A percentile compares a stretch with the other conserved stretches of the same genome.
Conservation (phyloP, 1,140 invertebrate species). For the Chrysopa pallens region DNA sequence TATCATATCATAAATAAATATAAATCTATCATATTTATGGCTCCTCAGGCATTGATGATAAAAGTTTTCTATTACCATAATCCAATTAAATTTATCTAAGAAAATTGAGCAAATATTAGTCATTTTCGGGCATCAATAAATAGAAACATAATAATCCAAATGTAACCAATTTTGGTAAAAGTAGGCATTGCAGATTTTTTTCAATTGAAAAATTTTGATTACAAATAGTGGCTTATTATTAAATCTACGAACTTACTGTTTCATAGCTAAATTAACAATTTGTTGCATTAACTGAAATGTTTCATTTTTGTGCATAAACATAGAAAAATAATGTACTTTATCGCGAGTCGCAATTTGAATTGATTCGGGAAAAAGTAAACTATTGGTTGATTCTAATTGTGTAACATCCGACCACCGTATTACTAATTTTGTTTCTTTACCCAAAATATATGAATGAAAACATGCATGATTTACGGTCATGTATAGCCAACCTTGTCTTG, state of each 20-base stretch:
- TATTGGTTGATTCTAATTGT: constrained; percentile 54
- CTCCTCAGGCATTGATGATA: too few relatives aligned
- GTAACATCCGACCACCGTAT: constrained; percentile 71
- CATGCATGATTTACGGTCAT: constrained; percentile 89
- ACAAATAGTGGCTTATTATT: too few relatives aligned
- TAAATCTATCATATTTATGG: too few relatives aligned
- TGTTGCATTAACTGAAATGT: constrained; percentile 87
- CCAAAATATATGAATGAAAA: constrained; percentile 90
- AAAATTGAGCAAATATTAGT: too few relatives aligned
- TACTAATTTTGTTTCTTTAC: constrained; percentile 73
- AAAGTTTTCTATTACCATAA: too few relatives aligned
- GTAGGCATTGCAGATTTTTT: too few relatives aligned
- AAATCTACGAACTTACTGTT: constrained; percentile 36
- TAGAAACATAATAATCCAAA: too few relatives aligned
- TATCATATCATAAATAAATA: too few relatives aligned
- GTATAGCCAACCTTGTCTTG: constrained; percentile 90
- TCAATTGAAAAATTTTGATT: too few relatives aligned
- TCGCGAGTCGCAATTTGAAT: constrained; percentile 71
- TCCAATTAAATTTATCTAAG: too few relatives aligned
- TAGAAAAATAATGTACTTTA: constrained; percentile 69
- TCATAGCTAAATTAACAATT: constrained; percentile 91
- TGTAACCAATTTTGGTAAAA: too few relatives aligned
- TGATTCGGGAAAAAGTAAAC: constrained; percentile 68
- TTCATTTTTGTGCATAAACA: constrained; percentile 78
- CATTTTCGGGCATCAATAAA: constrained; percentile 12